Base-by-base conservation (phyloP, 2,797 vertebrate genomes). In the Neostethus bicornis region DNA sequence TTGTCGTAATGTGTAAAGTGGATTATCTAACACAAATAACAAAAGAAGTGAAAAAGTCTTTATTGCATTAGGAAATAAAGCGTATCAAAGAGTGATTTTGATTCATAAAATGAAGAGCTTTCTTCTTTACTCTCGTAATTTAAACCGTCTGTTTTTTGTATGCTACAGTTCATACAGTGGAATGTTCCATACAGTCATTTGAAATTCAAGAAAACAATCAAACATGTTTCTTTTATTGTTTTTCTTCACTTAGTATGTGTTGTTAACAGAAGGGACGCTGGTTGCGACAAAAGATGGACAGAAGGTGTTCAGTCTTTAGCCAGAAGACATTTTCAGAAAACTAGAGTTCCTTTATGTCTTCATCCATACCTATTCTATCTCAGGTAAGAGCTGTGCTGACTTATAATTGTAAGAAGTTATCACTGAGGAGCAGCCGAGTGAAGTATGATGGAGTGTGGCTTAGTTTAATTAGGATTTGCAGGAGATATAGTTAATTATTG, bases 271-370 rank as follows among this genome's bases (percentile, higher is more conserved):
- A 47, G 91, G 91, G 31, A 85, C 58, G 51, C 59, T 92, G 77
- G 85, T 90, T 21, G 61, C 91, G 68, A 88, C 79, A 8, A 90
- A 83, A 81, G 85, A 87, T 0, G 77, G 80, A 28, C 35, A 71
- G 61, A 89, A 81, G 75, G 69, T 87, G 61, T 60, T 74, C 45
- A 85, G 85, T 13, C 20, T 89, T 7, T 81, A 84, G 42, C 79
- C 87, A 5, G 86, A 82, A 32, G 81, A 84, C 58, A 19, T 86
- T 73, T 90, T 91, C 48, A 91, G 87, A 55, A 91, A 91, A 64
- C 55, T 87, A 65, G 83, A 87, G 5, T 81, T 92, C 44, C 80
- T 91, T 58, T 91, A 89, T 73, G 71, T 73, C 73, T 91, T 80
- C 69, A 84, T 66, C 34, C 77, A 89, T 62, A 65, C 55, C 14